Evolutionary conservation across 2,113 vertebrate genomes (phyloP).

Genomic region (Balaeniceps rex): DNA sequence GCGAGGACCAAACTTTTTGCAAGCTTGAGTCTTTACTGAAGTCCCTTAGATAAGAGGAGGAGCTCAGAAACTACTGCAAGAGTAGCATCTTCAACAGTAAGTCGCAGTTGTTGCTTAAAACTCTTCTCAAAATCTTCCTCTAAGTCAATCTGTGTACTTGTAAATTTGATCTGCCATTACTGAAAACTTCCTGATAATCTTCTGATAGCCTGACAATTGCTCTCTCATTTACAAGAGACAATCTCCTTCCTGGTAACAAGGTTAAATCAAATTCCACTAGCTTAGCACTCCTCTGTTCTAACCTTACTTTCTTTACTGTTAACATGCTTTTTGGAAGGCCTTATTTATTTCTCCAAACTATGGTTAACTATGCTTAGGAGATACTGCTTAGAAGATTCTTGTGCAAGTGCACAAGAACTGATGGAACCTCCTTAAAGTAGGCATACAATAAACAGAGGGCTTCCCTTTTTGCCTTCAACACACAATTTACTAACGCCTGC

Average conservation of each 20-base stretch:
- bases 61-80: not conserved
- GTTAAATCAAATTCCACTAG: not conserved
- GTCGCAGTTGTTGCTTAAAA: not conserved
- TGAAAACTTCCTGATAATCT: not conserved
- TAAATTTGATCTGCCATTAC: not conserved
- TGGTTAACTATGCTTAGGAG: not conserved
- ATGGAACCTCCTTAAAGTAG: not conserved
- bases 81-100: not conserved
- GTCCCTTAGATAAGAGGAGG: not conserved
- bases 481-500: not conserved
- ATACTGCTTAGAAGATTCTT: not conserved
- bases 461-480: not conserved
- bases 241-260: not conserved
- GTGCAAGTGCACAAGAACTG: not conserved
- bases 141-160: not conserved
- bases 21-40: not conserved
- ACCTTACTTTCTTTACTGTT: not conserved
- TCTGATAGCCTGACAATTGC: not conserved
- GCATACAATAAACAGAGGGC: not conserved
- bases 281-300: not conserved
- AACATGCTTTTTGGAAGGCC: not conserved
- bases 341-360: not conserved
- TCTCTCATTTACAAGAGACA: not conserved
- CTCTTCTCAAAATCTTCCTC: not conserved
- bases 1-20: not conserved